Conservation (phyloP, 2,113 vertebrate genomes). For the Salvator merianae region DNA sequence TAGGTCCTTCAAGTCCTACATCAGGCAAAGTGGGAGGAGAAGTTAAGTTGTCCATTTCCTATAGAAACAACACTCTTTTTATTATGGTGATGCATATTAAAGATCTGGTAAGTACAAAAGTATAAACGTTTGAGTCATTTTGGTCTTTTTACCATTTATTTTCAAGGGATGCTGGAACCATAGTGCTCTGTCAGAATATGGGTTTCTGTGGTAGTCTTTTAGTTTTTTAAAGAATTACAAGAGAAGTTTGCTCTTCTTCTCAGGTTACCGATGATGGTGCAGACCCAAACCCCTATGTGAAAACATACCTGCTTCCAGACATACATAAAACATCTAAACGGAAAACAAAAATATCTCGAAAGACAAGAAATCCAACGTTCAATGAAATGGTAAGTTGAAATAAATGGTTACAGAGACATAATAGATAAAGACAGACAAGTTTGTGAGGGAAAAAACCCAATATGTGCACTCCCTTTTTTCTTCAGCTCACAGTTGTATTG, state of each 20-base stretch:
- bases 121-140: background rate
- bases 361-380: constrained; percentile 96
- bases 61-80: constrained; percentile 94
- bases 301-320: constrained; percentile 97
- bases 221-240: background rate
- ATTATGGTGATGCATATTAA: constrained; percentile 99
- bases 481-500: background rate
- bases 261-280: constrained; percentile 94
- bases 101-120: constrained; percentile 83
- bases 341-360: constrained; percentile 96
- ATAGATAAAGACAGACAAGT: background rate
- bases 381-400: constrained; percentile 92
- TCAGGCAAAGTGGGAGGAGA: constrained; percentile 92
- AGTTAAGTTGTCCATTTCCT: constrained; percentile 95
- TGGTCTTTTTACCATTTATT: background rate
- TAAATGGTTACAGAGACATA: background rate
- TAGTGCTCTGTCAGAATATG: background rate
- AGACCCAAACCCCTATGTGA: constrained; percentile 97
- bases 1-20: constrained; percentile 81
- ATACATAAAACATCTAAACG: constrained; percentile 94
- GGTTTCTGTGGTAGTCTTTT: background rate
- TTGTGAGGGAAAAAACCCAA: too few relatives aligned
- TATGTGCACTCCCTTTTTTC: background rate
- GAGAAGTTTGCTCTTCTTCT: constrained; percentile 39
- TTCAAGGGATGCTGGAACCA: background rate